phyloP scores from a whole-genome alignment of 2,888 invertebrate genomes.

The Mamestra brassicae region DNA sequence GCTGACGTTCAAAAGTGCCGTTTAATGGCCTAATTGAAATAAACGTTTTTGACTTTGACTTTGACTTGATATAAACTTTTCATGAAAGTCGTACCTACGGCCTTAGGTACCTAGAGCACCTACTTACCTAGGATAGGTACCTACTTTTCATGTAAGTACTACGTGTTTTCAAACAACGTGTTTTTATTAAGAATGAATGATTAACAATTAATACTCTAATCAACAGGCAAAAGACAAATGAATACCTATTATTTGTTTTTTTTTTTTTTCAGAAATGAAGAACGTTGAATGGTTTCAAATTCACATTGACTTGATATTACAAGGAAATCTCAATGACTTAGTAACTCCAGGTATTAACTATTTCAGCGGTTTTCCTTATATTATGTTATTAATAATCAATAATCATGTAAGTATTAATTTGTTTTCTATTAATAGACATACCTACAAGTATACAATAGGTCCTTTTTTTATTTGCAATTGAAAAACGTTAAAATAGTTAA shows the following conservation, averaged over 20 bases:
- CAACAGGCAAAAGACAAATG: neutral
- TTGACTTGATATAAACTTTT: no score
- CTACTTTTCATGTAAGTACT: no score
- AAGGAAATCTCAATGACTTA: neutral
- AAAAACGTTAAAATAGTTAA: neutral
- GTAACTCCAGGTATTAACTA: constrained; percentile 3
- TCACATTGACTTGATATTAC: neutral
- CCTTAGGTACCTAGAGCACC: no score
- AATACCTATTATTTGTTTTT: neutral
- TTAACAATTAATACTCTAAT: neutral
- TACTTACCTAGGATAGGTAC: no score
- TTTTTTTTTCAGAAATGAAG: neutral
- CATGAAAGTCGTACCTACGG: no score
- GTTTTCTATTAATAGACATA: no score
- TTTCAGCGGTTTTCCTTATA: constrained; percentile 2
- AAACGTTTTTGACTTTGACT: no score
- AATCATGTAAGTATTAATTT: neutral
- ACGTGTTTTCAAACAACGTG: no score
- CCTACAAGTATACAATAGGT: neutral
- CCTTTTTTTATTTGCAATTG: neutral
- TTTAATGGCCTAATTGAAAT: no score
- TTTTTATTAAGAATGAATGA: no score
- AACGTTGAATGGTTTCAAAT: neutral
- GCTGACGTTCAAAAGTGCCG: no score
- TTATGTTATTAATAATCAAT: neutral